Conservation (phyloP, 2,113 vertebrate species). For the Circaetus cinerascens region DNA sequence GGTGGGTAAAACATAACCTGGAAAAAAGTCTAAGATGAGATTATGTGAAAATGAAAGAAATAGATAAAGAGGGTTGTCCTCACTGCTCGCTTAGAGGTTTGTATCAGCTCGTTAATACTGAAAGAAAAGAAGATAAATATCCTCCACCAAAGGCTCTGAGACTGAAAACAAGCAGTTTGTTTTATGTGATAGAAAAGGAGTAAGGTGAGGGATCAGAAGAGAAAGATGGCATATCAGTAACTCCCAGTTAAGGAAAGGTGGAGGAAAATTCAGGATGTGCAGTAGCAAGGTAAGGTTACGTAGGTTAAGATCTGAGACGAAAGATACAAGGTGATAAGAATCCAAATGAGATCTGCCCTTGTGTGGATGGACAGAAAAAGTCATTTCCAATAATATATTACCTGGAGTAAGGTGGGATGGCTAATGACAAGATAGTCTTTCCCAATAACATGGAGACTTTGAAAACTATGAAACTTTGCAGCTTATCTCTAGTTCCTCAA, state of each 20-base stretch:
- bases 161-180: not conserved
- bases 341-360: not conserved
- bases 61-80: not conserved
- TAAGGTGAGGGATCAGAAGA: rapidly evolving
- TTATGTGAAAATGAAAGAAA: not conserved
- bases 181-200: not conserved
- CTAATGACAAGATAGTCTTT: not conserved
- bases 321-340: not conserved
- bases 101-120: rapidly evolving
- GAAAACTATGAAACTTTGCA: not conserved
- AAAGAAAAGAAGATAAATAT: not conserved
- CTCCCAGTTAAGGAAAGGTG: not conserved
- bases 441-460: not conserved
- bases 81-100: not conserved
- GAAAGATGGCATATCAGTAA: not conserved
- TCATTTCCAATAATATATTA: not conserved
- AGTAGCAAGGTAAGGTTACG: not conserved
- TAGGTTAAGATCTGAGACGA: not conserved
- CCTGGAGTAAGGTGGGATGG: not conserved
- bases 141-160: not conserved
- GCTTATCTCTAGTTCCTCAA: not conserved
- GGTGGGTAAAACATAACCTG: not conserved
- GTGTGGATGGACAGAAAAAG: not conserved
- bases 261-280: not conserved
- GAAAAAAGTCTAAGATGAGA: not conserved